A percentile compares a stretch with the other conserved stretches of the same genome.
Evolutionary conservation across 2,797 vertebrate species (phyloP).

Genomic region (Pagetopsis macropterus): DNA sequence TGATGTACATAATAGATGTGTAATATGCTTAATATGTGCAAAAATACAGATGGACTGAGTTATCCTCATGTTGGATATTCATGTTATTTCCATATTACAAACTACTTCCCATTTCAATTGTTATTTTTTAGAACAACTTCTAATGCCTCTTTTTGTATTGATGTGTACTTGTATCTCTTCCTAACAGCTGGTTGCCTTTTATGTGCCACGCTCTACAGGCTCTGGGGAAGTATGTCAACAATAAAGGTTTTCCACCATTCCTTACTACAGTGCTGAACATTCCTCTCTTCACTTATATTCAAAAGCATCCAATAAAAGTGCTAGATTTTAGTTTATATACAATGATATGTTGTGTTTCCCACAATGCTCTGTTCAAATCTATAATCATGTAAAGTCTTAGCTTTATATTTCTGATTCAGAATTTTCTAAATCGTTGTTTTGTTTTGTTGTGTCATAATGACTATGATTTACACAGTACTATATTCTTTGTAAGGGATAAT

Average conservation of each 20-base stretch:
- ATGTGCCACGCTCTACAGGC: slow-evolving; percentile 22
- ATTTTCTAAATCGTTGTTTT: too few relatives aligned
- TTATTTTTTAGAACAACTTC: slow-evolving; percentile 11
- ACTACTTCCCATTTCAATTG: slow-evolving; percentile 10
- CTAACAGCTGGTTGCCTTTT: slow-evolving; percentile 38
- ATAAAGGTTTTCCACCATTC: slow-evolving; percentile 12
- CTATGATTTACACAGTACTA: too few relatives aligned
- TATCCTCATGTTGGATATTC: background rate
- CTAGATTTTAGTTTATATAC: background rate
- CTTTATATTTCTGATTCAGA: background rate
- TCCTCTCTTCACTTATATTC: background rate
- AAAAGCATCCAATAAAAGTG: slow-evolving; percentile 5
- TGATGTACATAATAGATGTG: background rate
- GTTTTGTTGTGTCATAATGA: too few relatives aligned
- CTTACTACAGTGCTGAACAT: background rate
- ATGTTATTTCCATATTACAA: slow-evolving; percentile 17
- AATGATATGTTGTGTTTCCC: background rate
- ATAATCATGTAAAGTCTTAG: background rate
- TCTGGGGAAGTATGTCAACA: slow-evolving; percentile 26
- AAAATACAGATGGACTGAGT: background rate
- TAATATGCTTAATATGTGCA: background rate
- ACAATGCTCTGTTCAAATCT: background rate
- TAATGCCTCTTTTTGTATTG: background rate
- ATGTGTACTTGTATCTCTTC: slow-evolving; percentile 25
- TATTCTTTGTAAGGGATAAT: too few relatives aligned